A percentile compares a stretch with the other conserved stretches of the same genome.
Conservation (phyloP, 2,888 invertebrate species). For the Thecocarcelia acutangulata region DNA sequence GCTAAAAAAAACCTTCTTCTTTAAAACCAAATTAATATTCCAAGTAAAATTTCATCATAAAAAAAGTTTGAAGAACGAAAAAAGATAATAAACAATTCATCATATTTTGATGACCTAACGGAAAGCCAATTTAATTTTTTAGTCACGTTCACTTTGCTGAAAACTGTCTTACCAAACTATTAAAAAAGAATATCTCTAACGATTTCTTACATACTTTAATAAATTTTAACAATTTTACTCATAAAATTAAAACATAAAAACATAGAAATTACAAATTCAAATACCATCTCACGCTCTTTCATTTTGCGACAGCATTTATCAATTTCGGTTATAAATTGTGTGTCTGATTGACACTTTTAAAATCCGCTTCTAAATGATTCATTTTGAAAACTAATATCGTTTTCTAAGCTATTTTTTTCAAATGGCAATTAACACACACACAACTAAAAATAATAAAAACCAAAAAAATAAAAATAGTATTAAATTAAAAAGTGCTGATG, state of each 20-base stretch:
- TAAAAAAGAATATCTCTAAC: too few relatives aligned
- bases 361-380: constrained; percentile 57
- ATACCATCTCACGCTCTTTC: constrained; percentile 32
- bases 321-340: constrained; percentile 54
- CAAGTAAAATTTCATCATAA: too few relatives aligned
- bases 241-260: neutral
- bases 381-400: constrained; percentile 28
- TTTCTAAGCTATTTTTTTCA: neutral
- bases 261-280: constrained; percentile 33
- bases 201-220: too few relatives aligned
- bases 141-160: too few relatives aligned
- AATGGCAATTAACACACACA: neutral
- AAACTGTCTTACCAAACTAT: too few relatives aligned
- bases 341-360: constrained; percentile 54
- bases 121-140: too few relatives aligned
- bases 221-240: neutral
- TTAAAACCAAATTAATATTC: too few relatives aligned
- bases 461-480: constrained; percentile 1
- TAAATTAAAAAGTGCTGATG: neutral
- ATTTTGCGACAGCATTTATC: constrained; percentile 35
- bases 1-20: too few relatives aligned
- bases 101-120: too few relatives aligned
- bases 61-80: too few relatives aligned
- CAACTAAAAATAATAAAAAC: constrained; percentile 5
- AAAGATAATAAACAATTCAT: too few relatives aligned